These are phyloP conservation scores for Tanytarsus gracilentus DNA, from an alignment of 2,888 invertebrate genomes.

Conservation along the genomic window DNA sequence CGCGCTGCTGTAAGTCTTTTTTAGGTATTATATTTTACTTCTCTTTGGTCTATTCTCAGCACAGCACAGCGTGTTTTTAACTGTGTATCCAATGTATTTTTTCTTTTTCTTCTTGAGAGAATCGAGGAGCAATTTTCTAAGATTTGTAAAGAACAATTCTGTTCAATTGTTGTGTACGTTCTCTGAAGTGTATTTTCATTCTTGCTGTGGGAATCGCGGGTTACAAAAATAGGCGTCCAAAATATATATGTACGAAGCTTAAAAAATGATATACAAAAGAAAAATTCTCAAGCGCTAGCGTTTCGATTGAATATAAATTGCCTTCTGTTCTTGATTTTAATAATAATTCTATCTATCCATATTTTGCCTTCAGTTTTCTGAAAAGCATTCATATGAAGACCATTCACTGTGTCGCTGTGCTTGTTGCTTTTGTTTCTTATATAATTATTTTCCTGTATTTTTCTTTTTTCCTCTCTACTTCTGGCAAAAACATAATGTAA, in stretches of 20 bases:
- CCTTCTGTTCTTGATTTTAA: constrained; percentile 27
- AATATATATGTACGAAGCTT: no score
- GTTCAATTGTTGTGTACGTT: constrained; percentile 2
- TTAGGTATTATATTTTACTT: background rate
- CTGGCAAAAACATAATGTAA: no score
- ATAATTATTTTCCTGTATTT: no score
- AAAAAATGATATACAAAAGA: background rate
- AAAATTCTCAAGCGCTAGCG: background rate
- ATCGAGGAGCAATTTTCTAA: background rate
- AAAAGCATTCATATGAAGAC: background rate
- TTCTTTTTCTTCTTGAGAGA: constrained; percentile 3
- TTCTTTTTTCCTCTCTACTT: no score
- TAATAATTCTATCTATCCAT: constrained; percentile 9
- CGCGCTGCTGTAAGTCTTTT: background rate
- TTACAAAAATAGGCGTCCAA: no score
- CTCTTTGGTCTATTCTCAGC: background rate
- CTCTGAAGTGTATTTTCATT: background rate
- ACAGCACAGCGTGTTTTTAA: background rate
- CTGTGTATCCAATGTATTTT: background rate
- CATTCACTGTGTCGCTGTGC: background rate
- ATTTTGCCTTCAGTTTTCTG: background rate
- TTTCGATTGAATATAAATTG: constrained; percentile 23
- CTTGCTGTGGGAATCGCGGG: constrained; percentile 8
- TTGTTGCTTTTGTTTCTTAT: constrained; percentile 2
- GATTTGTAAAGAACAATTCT: constrained; percentile 4